Base-by-base conservation (phyloP, 2,888 invertebrate genomes). In the Drosophila birchii region DNA sequence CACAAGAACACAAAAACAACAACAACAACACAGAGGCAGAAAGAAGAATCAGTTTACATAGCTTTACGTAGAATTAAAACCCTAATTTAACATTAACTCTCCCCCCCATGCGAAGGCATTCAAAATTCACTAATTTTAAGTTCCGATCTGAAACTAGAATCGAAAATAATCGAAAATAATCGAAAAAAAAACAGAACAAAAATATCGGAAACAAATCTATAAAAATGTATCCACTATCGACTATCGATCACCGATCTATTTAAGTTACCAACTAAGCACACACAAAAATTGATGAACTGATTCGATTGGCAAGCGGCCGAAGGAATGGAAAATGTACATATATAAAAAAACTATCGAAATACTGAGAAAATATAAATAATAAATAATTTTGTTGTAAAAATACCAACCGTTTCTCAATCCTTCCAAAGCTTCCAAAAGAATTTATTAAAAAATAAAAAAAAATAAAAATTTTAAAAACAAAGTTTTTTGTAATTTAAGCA, bases 121-220 rank as follows among this genome's bases (percentile, higher is more conserved):
- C 73, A 43, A 84, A 84, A 79, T 84, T 84, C 55, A 68, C 63
- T 85, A 82, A 79, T 75, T 82, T 84, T 83, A 83, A 83, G 83
- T 82, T 80, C 55, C 68, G 45, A 34, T 63, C 36, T 20, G 56
- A 51, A 64, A 51, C 14, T 16, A 39, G n/a, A 55, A 55, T 43
- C 63, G 44, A 53, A 34, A 53, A 49, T n/a, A 62, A 49, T 4
- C 7, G 7, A 29, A 18, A 43, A 62, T 23, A 23, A 26, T 26
- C 26, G 26, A 5, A 26, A 26, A 26, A 26, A 23, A 23, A 23
- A 26, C n/a, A n/a, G n/a, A n/a, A n/a, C n/a, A n/a, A 51, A 62
- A 34, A 18, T 26, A 26, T 36, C 54, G 23, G 41, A 26, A 34
- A 18, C 18, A 60, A 34, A 26, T n/a, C 16, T 23, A 54, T 23